Evolutionary conservation across 1,140 invertebrate genomes (phyloP).

Genomic region (Caenorhabditis remanei): DNA sequence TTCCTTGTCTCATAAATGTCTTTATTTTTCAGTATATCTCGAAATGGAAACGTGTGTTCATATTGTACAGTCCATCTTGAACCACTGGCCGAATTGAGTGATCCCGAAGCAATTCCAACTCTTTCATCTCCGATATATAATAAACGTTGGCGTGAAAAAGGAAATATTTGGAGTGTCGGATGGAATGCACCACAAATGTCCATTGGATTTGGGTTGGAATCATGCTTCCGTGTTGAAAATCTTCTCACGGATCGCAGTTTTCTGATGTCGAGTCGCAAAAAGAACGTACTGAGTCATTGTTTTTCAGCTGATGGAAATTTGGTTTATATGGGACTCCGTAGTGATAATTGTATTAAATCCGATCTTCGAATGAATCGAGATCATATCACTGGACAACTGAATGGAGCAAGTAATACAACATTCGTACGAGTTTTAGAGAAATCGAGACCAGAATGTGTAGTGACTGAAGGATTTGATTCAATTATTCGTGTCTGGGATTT

Average conservation of each 20-base stretch:
- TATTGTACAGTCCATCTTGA: conserved; percentile 23
- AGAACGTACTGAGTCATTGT: conserved; percentile 35
- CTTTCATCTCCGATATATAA: conserved; percentile 18
- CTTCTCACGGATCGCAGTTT: neutral
- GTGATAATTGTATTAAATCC: conserved; percentile 27
- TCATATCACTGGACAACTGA: conserved; percentile 42
- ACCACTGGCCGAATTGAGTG: conserved; percentile 8
- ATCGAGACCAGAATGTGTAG: neutral
- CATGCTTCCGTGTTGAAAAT: conserved; percentile 28
- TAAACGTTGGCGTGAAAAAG: conserved; percentile 16
- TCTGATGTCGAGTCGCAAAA: neutral
- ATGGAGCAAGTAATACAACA: conserved; percentile 11
- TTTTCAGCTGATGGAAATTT: conserved; percentile 18
- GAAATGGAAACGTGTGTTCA: neutral
- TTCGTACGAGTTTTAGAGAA: conserved; percentile 5
- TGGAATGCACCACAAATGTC: conserved; percentile 47
- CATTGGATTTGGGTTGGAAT: conserved; percentile 29
- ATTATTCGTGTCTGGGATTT: conserved; percentile 25
- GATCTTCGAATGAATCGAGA: conserved; percentile 43
- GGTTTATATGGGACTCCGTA: conserved; percentile 23
- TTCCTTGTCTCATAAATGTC: neutral
- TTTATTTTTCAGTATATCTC: conserved; percentile 9
- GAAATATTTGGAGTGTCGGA: conserved; percentile 46
- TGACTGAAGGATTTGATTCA: conserved; percentile 43
- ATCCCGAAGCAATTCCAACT: conserved; percentile 14